Percentiles rank a stretch among this genome's conserved stretches.
These are phyloP conservation scores for Luehdorfia chinensis DNA, from an alignment of 1,140 invertebrate species.

Conservation along the genomic window DNA sequence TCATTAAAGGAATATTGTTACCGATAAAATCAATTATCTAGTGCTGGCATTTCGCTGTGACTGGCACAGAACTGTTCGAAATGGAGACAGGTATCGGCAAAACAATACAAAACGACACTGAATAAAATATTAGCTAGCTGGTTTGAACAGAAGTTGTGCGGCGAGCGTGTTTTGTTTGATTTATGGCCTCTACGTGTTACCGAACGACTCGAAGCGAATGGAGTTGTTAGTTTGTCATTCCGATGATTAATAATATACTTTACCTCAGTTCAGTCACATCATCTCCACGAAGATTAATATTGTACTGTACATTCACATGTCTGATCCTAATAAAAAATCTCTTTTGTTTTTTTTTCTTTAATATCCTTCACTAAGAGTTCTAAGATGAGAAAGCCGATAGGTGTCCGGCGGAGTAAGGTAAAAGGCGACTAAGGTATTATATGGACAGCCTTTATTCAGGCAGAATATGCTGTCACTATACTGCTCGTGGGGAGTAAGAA, in stretches of 20 bases:
- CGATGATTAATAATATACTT: constrained; percentile 42
- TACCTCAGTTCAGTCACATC: constrained; percentile 27
- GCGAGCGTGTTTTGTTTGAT: constrained; percentile 35
- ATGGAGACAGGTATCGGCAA: constrained; percentile 19
- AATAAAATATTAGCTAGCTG: constrained; percentile 31
- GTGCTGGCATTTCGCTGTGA: constrained; percentile 23
- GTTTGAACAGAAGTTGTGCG: constrained; percentile 16
- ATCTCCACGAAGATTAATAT: constrained; percentile 27
- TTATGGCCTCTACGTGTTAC: constrained; percentile 39
- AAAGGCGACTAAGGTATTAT: too few species aligned
- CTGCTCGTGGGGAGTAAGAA: too few species aligned
- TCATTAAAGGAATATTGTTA: constrained; percentile 17
- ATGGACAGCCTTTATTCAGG: too few species aligned
- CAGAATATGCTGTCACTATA: too few species aligned
- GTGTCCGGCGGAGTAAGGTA: too few species aligned
- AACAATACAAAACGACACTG: constrained; percentile 26
- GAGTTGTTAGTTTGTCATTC: constrained; percentile 50
- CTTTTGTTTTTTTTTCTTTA: too few species aligned
- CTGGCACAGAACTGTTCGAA: constrained; percentile 23
- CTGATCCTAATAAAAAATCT: neutral
- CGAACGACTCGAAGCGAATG: constrained; percentile 33
- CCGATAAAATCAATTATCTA: constrained; percentile 32
- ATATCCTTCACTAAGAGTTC: too few species aligned
- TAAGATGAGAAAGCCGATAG: too few species aligned
- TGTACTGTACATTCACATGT: neutral